These are phyloP conservation scores for Trachelus troglodyta DNA, from an alignment of 2,888 invertebrate genomes.

Conservation along the genomic window DNA sequence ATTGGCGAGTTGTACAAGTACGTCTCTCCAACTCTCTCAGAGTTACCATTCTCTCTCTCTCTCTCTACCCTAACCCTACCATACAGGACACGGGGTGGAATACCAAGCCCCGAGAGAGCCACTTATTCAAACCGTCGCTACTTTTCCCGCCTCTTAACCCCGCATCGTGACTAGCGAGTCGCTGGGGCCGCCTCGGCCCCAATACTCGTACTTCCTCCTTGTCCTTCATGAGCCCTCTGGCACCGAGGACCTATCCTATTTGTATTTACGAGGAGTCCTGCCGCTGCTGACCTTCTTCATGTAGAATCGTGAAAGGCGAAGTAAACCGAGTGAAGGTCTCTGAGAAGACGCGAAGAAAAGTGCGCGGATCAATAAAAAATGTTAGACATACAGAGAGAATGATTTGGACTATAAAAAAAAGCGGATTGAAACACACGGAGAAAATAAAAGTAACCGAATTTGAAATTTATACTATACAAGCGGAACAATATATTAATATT, in stretches of 20 bases:
- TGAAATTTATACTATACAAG: neutral
- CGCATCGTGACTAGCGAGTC: neutral
- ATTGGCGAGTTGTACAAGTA: constrained; percentile 1
- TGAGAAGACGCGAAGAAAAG: neutral
- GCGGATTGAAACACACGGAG: neutral
- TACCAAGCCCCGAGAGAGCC: constrained; percentile 21
- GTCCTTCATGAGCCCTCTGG: constrained; percentile 18
- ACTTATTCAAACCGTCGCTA: constrained; percentile 35
- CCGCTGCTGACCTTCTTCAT: neutral
- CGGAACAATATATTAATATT: neutral
- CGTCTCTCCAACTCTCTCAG: neutral
- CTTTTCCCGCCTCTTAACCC: constrained; percentile 13
- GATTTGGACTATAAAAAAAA: neutral
- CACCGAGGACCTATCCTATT: constrained; percentile 25
- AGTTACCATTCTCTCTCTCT: neutral
- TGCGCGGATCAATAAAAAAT: neutral
- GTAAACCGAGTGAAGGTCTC: too few relatives aligned
- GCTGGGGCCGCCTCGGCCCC: constrained; percentile 5
- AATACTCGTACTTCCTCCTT: constrained; percentile 18
- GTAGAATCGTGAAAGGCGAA: neutral
- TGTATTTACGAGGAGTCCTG: constrained; percentile 34
- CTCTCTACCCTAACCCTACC: neutral
- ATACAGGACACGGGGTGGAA: constrained; percentile 4
- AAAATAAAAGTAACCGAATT: neutral
- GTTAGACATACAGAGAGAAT: neutral